These are phyloP conservation scores for Punctoribates punctum DNA, from an alignment of 2,888 invertebrate genomes.

Conservation along the genomic window DNA sequence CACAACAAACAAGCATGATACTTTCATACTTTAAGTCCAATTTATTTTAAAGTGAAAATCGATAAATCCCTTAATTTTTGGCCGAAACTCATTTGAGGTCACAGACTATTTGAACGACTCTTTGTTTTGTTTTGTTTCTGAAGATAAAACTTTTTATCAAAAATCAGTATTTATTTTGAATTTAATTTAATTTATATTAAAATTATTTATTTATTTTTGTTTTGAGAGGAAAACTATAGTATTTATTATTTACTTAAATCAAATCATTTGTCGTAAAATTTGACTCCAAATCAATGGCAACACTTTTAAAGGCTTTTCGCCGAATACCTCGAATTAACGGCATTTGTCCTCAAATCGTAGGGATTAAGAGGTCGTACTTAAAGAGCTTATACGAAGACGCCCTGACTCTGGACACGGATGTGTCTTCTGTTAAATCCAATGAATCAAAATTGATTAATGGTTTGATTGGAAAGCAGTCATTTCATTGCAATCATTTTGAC, in stretches of 20 bases:
- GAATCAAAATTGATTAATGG: constrained; percentile 13
- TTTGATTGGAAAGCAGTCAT: background rate
- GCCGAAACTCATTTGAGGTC: background rate
- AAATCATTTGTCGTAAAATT: no score
- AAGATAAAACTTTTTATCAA: background rate
- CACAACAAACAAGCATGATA: no score
- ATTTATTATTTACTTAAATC: no score
- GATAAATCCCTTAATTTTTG: no score
- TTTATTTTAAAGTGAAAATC: no score
- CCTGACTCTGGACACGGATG: background rate
- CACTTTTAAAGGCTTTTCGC: background rate
- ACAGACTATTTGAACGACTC: background rate
- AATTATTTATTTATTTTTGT: no score
- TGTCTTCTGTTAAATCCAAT: background rate
- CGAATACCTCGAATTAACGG: background rate
- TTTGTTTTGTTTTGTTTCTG: background rate
- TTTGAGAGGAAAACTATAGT: no score
- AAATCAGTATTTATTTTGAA: no score
- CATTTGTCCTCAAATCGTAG: background rate
- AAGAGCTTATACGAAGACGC: constrained; percentile 31
- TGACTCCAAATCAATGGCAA: background rate
- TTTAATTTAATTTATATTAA: no score
- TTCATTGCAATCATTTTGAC: background rate
- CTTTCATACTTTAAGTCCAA: no score
- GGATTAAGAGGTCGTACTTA: background rate